Evolutionary conservation across 2,888 invertebrate species (phyloP), one percentile per base, ranked within the genome.

Genomic region (Sisyra terminalis): DNA sequence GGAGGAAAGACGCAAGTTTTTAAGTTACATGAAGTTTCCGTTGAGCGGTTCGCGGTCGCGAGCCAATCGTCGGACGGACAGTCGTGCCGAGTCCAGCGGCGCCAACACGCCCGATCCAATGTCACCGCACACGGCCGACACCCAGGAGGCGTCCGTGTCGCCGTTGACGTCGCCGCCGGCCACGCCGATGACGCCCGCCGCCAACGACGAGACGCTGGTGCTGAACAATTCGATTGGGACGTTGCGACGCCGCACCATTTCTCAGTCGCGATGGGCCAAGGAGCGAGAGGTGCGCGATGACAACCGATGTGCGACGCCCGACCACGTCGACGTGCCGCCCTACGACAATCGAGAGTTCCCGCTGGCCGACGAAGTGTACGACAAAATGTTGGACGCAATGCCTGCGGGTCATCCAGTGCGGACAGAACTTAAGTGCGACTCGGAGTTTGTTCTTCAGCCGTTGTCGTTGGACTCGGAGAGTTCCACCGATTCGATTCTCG

Each of bases 1-100:
- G 9, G 82, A 83, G 49, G 94, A 94, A 63, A 78, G 81, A 47
- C 79, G 78, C 53, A 80, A 82, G 50, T 83, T 78, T 61, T 61
- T 74, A 56, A 70, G 68, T 50, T 72, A 70, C 53, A 57, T 70
- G 39, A 73, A 63, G 45, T 52, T 62, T 45, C 63, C 63, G 3
- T 43, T 57, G 10, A 60, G 58, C 34, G 58, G 59, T 47, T 58
- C 60, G 29, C 61, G 71, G 41, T 65, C 72, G 29, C 68, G 78
- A 14, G 70, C 73, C 2, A 73, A 70, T 58, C 70, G 76, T 46
- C 70, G 79, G 30, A 70, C 71, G 14, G 79, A 80, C 51, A 78
- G 78, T 54, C 64, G 75, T 37, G 76, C 78, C 2, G 75, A 75
- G 50, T 74, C 73, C 4, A 78, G 78, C 56, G 79, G 79, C 13